A percentile compares a stretch with the other conserved stretches of the same genome.
These are phyloP conservation scores for Anguilla marmorata DNA, from an alignment of 2,797 vertebrate genomes.

Conservation along the genomic window DNA sequence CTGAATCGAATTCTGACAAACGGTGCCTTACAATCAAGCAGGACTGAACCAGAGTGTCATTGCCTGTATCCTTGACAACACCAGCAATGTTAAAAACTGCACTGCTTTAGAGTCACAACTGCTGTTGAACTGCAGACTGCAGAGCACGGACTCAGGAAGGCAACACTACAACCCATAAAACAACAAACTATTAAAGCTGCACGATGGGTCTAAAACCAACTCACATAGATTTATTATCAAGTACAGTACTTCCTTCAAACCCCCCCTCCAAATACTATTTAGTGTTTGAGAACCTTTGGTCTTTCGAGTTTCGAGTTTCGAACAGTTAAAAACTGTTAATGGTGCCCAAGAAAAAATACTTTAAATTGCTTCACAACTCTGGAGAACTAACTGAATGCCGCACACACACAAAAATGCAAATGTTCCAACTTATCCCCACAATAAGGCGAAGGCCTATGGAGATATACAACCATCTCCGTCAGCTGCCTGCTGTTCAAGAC, in stretches of 20 bases:
- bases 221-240: neutral
- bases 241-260: neutral
- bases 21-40: neutral
- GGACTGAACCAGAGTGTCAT: neutral
- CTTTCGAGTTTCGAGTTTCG: too few species aligned
- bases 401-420: neutral
- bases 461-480: neutral
- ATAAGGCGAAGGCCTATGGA: neutral
- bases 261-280: too few species aligned
- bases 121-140: too few species aligned
- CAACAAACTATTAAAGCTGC: neutral
- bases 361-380: too few species aligned
- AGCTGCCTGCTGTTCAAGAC: neutral
- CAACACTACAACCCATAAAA: neutral
- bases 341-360: too few species aligned
- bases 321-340: too few species aligned
- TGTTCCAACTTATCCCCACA: neutral
- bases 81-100: neutral
- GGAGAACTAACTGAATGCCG: neutral
- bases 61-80: neutral
- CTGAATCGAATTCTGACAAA: neutral
- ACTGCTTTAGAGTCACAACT: neutral
- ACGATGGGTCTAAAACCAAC: neutral
- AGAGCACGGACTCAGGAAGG: neutral
- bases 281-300: too few species aligned